Evolutionary conservation across 2,888 invertebrate species (phyloP), one percentile per base, ranked within the genome.

Genomic region (Oegoconia quadripuncta): DNA sequence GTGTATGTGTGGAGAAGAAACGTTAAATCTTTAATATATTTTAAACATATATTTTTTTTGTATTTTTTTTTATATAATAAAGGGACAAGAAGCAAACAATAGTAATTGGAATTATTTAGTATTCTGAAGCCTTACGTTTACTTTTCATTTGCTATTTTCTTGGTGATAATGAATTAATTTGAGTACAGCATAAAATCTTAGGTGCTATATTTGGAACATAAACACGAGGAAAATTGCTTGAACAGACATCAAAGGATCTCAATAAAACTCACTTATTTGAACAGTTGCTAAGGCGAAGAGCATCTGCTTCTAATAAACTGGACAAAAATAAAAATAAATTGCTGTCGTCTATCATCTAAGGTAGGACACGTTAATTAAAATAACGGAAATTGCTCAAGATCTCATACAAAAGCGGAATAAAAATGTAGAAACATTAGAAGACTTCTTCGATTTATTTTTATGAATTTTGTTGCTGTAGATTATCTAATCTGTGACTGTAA

Each of bases 221-320:
- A 71, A 72, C 65, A 71, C 48, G 56, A 29, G 60, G 60, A 64
- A 72, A 75, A 72, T 75, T 66, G 63, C 71, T 73, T 57, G 60
- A 61, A 64, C 53, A 70, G 63, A 81, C 75, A 74, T 81, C 78
- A 81, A 81, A 81, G 79, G 66, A 63, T 60, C 66, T 64, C 62
- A 66, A 74, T 77, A 74, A 74, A 74, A 73, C 62, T 66, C 64
- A 68, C 69, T 72, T 74, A 73, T 74, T 72, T 66, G 65, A 70
- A 64, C 71, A 63, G 69, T 66, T 55, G 65, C 57, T 55, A 48
- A 45, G 52, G 54, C 60, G 68, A 57, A 65, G 60, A 70, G 70
- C 76, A 77, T 80, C 72, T 79, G 77, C 51, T 74, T 59, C 60
- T 70, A 70, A 80, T 78, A 80, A 77, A 74, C 63, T 63, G 66